These are phyloP conservation scores for Silurus glanis DNA, from an alignment of 2,113 vertebrate genomes.

Conservation along the genomic window DNA sequence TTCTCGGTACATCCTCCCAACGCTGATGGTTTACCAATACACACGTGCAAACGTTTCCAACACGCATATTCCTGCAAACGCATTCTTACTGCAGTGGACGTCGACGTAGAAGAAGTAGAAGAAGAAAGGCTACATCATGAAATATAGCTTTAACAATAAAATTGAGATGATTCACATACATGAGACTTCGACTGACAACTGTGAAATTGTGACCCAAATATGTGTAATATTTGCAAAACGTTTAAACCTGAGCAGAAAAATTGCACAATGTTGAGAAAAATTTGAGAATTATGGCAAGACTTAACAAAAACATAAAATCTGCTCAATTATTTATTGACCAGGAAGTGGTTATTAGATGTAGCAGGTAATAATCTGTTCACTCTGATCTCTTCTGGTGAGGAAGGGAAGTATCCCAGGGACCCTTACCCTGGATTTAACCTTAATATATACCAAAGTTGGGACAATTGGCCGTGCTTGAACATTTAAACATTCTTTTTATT, in stretches of 20 bases:
- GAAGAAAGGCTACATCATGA: not conserved
- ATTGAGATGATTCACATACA: not conserved
- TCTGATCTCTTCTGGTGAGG: not conserved
- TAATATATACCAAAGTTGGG: not conserved
- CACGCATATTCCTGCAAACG: not conserved
- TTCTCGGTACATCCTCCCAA: conserved; percentile 9
- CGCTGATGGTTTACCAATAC: not conserved
- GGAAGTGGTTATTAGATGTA: not conserved
- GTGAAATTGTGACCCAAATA: not conserved
- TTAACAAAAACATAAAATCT: not conserved
- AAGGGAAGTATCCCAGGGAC: not conserved
- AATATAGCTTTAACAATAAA: not conserved
- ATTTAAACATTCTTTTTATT: not conserved
- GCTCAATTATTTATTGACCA: not conserved
- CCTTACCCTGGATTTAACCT: not conserved
- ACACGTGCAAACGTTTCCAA: not conserved
- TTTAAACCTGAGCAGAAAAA: not conserved
- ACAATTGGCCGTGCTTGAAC: too few species aligned
- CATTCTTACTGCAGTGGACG: too few species aligned
- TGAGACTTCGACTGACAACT: not conserved
- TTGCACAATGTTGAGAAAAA: not conserved
- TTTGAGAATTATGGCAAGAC: not conserved
- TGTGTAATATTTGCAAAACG: not conserved
- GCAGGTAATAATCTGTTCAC: not conserved
- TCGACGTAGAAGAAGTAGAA: not conserved